These are phyloP conservation scores for Channallabes apus DNA, from an alignment of 2,797 vertebrate genomes.

Conservation along the genomic window DNA sequence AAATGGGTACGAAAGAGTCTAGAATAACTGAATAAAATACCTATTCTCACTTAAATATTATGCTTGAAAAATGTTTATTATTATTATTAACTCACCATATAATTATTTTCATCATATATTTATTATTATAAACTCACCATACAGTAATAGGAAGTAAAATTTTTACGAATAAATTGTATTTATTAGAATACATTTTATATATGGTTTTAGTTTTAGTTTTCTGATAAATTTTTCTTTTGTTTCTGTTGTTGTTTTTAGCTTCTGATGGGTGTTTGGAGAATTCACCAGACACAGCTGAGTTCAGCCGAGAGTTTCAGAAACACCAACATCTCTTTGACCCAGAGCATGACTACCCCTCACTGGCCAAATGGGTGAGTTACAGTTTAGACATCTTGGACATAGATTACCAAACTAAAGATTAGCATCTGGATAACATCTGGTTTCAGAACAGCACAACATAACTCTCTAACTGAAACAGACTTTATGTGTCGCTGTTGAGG, in stretches of 20 bases:
- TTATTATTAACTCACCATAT: background rate
- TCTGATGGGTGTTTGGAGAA: conserved; percentile 92
- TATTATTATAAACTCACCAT: no score
- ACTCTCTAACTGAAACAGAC: background rate
- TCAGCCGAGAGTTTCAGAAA: conserved; percentile 94
- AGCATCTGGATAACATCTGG: conserved; percentile 16
- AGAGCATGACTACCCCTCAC: conserved; percentile 88
- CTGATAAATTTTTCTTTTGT: background rate
- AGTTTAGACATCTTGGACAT: background rate
- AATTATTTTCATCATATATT: background rate
- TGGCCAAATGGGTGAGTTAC: conserved; percentile 91
- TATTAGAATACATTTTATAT: background rate
- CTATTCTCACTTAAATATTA: background rate
- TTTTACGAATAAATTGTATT: background rate
- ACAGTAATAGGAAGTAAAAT: background rate
- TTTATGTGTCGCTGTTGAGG: background rate
- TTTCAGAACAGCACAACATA: background rate
- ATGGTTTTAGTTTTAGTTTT: background rate
- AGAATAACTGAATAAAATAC: background rate
- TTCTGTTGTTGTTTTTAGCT: conserved; percentile 62
- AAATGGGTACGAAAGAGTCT: conserved; percentile 77
- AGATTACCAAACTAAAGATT: background rate
- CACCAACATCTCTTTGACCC: conserved; percentile 94
- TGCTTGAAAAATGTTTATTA: background rate
- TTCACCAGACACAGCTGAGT: conserved; percentile 92